These are phyloP conservation scores for Eidolon dupreanum DNA, from an alignment of 2,797 vertebrate species.

Conservation along the genomic window DNA sequence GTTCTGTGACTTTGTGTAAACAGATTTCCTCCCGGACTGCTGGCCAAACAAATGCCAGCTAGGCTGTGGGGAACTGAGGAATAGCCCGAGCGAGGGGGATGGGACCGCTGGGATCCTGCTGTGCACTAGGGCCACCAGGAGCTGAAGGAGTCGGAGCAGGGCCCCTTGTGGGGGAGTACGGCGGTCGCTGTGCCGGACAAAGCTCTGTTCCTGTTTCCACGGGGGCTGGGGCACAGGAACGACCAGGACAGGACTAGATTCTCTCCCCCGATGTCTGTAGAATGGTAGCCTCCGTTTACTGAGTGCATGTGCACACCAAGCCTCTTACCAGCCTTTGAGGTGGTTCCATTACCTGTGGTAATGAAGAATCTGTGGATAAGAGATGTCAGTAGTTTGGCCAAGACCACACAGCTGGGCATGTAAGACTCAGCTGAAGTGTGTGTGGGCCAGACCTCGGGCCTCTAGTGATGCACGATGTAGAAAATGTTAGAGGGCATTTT, in stretches of 20 bases:
- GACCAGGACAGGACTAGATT: neutral
- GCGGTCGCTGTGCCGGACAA: neutral
- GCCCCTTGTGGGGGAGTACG: neutral
- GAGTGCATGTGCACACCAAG: neutral
- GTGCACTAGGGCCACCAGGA: neutral
- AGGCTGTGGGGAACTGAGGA: neutral
- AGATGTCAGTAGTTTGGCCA: neutral
- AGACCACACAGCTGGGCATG: neutral
- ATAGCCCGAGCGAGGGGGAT: neutral
- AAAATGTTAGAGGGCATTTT: neutral
- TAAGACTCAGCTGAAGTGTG: rapidly evolving
- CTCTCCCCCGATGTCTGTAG: neutral
- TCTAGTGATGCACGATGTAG: neutral
- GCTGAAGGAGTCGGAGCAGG: neutral
- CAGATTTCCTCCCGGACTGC: neutral
- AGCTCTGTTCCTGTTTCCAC: neutral
- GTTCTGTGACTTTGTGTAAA: neutral
- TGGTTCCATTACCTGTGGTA: neutral
- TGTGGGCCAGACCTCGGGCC: neutral
- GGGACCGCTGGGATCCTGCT: neutral
- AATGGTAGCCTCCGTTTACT: neutral
- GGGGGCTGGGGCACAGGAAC: neutral
- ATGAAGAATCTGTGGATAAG: neutral
- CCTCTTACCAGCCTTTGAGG: neutral
- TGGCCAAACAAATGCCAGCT: neutral